Evolutionary conservation across 1,140 invertebrate species (phyloP).

Genomic region (Eulimnadia texana): DNA sequence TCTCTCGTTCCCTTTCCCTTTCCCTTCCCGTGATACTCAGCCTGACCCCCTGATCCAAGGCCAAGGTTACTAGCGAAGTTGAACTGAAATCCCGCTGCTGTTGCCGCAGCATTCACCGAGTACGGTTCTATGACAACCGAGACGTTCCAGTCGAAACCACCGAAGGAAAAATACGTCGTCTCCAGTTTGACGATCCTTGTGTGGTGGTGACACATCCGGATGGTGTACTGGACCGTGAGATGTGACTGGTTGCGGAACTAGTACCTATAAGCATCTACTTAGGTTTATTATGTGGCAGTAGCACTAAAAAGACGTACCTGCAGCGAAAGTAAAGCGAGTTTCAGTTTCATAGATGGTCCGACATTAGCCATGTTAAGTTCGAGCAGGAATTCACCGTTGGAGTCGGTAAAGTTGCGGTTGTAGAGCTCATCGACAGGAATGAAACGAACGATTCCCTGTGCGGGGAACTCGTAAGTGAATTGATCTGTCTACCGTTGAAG

Average conservation of each 20-base stretch:
- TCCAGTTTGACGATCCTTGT: constrained; percentile 39
- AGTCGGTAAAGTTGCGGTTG: constrained; percentile 58
- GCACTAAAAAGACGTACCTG: not conserved
- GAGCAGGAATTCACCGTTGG: constrained; percentile 67
- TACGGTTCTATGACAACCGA: constrained; percentile 44
- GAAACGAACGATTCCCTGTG: constrained; percentile 62
- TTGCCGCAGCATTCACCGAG: constrained; percentile 9
- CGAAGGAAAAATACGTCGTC: constrained; percentile 55
- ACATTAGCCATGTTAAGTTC: constrained; percentile 64
- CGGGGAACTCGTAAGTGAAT: constrained; percentile 57
- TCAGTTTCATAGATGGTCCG: constrained; percentile 60
- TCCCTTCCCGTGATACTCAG: not conserved
- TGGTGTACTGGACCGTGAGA: not conserved
- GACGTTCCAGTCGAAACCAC: constrained; percentile 73
- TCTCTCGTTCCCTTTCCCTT: not conserved
- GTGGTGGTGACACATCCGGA: not conserved
- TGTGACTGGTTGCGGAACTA: not conserved
- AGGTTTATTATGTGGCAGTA: not conserved
- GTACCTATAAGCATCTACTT: not conserved
- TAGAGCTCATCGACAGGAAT: constrained; percentile 62
- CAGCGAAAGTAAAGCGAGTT: constrained; percentile 35
- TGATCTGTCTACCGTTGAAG: constrained; percentile 63
- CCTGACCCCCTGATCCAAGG: not conserved
- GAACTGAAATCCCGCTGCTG: constrained; percentile 2
- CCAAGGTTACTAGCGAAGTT: constrained; percentile 7